These are phyloP conservation scores for Dipus sagitta DNA, from an alignment of 2,797 vertebrate genomes.

Conservation along the genomic window DNA sequence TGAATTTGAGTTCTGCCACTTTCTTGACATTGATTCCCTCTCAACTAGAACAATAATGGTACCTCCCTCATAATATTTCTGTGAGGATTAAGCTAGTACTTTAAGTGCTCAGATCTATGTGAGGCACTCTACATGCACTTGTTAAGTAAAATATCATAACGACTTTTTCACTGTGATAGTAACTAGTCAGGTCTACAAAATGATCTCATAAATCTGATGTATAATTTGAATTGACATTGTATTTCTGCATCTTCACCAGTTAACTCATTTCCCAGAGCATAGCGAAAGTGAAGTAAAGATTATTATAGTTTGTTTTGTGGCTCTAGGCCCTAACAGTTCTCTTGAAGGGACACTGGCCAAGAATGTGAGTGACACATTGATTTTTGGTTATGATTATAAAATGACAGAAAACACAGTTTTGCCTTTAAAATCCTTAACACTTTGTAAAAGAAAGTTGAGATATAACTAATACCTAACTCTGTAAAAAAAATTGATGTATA, in stretches of 20 bases:
- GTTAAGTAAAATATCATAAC: conserved; percentile 29
- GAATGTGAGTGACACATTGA: background rate
- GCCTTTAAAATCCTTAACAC: background rate
- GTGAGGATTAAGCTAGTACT: background rate
- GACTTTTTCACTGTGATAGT: conserved; percentile 17
- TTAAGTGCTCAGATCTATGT: background rate
- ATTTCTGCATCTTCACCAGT: conserved; percentile 10
- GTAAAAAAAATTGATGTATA: background rate
- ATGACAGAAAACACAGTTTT: conserved; percentile 23
- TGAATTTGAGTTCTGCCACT: background rate
- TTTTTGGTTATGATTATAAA: background rate
- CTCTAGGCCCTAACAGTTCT: background rate
- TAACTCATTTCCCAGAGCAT: background rate
- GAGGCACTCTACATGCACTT: background rate
- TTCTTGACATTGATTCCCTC: background rate
- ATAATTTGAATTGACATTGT: conserved; percentile 31
- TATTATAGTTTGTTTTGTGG: background rate
- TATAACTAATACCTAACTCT: too few species aligned
- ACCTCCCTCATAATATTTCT: background rate
- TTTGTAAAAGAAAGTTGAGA: background rate
- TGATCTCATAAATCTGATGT: background rate
- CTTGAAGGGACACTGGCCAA: background rate
- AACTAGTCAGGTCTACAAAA: conserved; percentile 52
- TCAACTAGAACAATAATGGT: background rate
- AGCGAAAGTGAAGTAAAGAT: background rate